Evolutionary conservation across 1,140 invertebrate species (phyloP), one percentile per base, ranked within the genome.

Genomic region (Euwallacea similis): DNA sequence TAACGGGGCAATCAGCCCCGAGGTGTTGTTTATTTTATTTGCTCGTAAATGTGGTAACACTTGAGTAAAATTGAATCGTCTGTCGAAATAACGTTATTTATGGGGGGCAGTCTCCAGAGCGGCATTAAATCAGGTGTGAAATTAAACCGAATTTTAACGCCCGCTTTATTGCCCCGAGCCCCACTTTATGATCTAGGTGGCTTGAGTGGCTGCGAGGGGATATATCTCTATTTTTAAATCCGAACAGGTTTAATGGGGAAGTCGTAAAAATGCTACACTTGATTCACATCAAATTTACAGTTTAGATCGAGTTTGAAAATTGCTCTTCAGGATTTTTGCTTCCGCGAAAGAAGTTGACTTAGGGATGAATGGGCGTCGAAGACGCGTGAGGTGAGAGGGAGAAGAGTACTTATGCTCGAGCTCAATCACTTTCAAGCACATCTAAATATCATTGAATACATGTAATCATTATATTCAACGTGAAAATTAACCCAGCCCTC

Each of bases 71-170:
- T 68, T 58, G 56, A 68, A 68, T 68, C 21, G 55, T 66, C 44
- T 41, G 66, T 69, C 60, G 43, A 69, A 44, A 54, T 69, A 15
- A 55, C 44, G 59, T 54, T 69, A 69, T 69, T 69, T 69, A 69
- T 69, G 42, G 50, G 46, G 46, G 68, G 58, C 41, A 55, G 47
- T 59, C 59, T 21, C 47, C 8, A 69, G 47, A 69, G 68, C 46
- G 68, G 54, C 59, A 42, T 69, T 69, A 63, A 69, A 69, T 69
- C 68, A 69, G 68, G 68, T 69, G 68, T 69, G 68, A 69, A 69
- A 69, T 69, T 69, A 69, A 69, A 69, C 68, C 60, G 68, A 69
- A 69, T 69, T 69, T 69, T 69, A 69, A 69, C 68, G 58, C 68
- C 60, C 68, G 59, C 59, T 69, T 69, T 69, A 69, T 69, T 63